Evolutionary conservation across 2,113 vertebrate genomes (phyloP), one percentile per base, ranked within the genome.

Genomic region (Corythornis madagascariensis): DNA sequence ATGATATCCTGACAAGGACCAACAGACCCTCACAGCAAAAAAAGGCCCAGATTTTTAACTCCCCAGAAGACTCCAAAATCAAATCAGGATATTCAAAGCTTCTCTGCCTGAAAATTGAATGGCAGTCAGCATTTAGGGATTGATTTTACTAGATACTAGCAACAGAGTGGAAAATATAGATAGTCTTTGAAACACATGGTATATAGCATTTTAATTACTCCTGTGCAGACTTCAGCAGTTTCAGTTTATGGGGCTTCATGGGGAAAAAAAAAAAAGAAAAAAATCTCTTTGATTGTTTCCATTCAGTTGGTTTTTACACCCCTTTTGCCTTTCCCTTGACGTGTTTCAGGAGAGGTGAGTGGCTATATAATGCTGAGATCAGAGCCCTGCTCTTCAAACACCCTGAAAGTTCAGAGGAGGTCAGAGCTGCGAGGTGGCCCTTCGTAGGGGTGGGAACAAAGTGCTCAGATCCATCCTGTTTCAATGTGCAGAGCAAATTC

Each of bases 91-190:
- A 52, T n/a, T 69, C 65, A 80, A 76, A 86, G 56, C 8, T 69
- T 60, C 75, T 76, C 64, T 69, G 40, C 53, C 69, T 76, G 71
- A 48, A 48, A 82, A 87, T 3, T 16, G 82, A 89, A 80, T 13
- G 72, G 33, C 29, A 85, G 82, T 71, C 72, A 91, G 82, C 56
- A 83, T 48, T 83, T 53, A 43, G 29, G 60, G 78, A 64, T 47
- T 53, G 84, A 63, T 91, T 85, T 76, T 40, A 86, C 47, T 60
- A 87, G 91, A 77, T 76, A 67, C 7, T 66, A 86, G 73, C 72
- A 91, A 79, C 75, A 86, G 85, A 80, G 72, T 60, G 92, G 89
- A 96, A 94, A 95, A 86, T 71, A 80, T 72, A 88, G 82, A 29
- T 57, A 53, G 78, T 35, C 56, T 94, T 73, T 80, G 87, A 86